These are phyloP conservation scores for Boloria selene DNA, from an alignment of 2,888 invertebrate genomes.

Conservation along the genomic window DNA sequence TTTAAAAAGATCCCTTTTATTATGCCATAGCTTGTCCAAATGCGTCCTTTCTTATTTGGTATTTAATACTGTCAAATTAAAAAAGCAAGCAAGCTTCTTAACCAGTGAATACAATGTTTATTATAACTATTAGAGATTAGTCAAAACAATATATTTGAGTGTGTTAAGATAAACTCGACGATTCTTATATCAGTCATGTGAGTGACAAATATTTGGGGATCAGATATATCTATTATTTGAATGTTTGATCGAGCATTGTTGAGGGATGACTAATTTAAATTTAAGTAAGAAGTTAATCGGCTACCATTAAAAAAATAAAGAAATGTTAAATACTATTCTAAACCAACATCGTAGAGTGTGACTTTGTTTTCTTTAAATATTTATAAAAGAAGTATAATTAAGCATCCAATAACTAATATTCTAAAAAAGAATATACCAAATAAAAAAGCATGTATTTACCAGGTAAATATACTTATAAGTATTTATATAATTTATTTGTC, in stretches of 20 bases:
- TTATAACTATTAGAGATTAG: slow-evolving; percentile 80
- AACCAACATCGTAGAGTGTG: too few relatives aligned
- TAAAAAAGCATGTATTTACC: too few relatives aligned
- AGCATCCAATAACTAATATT: too few relatives aligned
- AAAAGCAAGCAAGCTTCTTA: slow-evolving; percentile 79
- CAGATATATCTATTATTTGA: slow-evolving; percentile 52
- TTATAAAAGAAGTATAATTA: too few relatives aligned
- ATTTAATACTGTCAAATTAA: slow-evolving; percentile 65
- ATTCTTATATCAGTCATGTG: slow-evolving; percentile 57
- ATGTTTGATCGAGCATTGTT: slow-evolving; percentile 57
- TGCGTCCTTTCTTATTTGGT: slow-evolving; percentile 47
- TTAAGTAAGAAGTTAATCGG: neutral
- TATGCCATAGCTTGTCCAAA: neutral
- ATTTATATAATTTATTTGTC: too few relatives aligned
- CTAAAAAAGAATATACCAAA: too few relatives aligned
- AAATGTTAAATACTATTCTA: neutral
- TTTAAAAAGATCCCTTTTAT: slow-evolving; percentile 46
- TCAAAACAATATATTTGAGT: slow-evolving; percentile 72
- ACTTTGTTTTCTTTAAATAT: too few relatives aligned
- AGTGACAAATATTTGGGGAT: slow-evolving; percentile 65
- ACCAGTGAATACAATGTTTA: slow-evolving; percentile 79
- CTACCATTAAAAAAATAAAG: neutral
- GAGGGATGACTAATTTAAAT: slow-evolving; percentile 48
- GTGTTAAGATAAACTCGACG: slow-evolving; percentile 69
- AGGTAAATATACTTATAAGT: too few relatives aligned